Conservation (phyloP, 2,797 vertebrate genomes). For the Esox masquinongy region DNA sequence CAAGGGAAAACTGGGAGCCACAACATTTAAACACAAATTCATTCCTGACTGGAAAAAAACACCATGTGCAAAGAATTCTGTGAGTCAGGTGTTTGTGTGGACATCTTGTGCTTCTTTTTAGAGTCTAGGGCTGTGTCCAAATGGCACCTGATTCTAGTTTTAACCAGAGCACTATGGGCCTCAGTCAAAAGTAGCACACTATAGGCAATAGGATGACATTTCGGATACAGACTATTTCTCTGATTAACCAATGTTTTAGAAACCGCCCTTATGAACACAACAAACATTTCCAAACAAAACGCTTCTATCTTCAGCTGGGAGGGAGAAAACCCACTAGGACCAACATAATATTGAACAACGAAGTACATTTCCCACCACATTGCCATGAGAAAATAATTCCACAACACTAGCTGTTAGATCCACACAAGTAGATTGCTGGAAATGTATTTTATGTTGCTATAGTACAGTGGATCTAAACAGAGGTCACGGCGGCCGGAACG, state of each 20-base stretch:
- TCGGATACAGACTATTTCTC: background rate
- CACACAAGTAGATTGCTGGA: conserved; percentile 60
- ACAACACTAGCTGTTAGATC: conserved; percentile 6
- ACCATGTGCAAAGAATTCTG: background rate
- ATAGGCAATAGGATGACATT: background rate
- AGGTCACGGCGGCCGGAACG: conserved; percentile 46
- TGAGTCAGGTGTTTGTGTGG: background rate
- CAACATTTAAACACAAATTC: background rate
- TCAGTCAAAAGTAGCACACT: background rate
- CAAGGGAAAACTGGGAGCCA: background rate
- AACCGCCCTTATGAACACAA: conserved; percentile 74
- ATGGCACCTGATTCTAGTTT: background rate
- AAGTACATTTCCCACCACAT: conserved; percentile 52
- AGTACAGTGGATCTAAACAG: conserved; percentile 57
- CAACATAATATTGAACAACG: conserved; percentile 44
- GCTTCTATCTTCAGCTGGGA: conserved; percentile 73
- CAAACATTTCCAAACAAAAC: conserved; percentile 75
- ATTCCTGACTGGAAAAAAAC: background rate
- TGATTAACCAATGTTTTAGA: conserved; percentile 40
- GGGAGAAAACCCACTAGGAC: conserved; percentile 74
- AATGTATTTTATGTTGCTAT: conserved; percentile 68
- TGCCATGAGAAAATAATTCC: background rate
- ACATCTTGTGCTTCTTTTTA: background rate
- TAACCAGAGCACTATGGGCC: background rate
- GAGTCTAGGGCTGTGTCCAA: background rate